Evolutionary conservation across 1,140 invertebrate genomes (phyloP).

Genomic region (Lasioglossum baleicum): DNA sequence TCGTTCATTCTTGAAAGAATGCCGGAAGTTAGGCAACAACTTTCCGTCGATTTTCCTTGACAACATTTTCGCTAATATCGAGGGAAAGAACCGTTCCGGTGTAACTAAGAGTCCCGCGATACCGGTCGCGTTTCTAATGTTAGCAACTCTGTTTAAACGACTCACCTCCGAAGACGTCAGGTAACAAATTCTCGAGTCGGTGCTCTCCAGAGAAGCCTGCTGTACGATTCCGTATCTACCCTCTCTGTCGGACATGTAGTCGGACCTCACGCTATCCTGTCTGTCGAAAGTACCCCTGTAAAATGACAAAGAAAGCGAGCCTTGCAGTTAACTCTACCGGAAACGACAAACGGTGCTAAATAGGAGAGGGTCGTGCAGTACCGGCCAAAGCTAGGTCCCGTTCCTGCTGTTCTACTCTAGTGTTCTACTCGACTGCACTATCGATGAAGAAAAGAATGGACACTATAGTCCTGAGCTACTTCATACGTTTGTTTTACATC

Average conservation of each 20-base stretch:
- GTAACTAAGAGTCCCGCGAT: slow-evolving; percentile 51
- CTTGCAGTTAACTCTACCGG: background rate
- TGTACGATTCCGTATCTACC: slow-evolving; percentile 92
- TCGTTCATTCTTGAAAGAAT: background rate
- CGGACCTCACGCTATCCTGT: slow-evolving; percentile 93
- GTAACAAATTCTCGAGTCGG: slow-evolving; percentile 95
- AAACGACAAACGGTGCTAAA: too few species aligned
- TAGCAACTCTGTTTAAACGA: slow-evolving; percentile 71
- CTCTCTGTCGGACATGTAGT: slow-evolving; percentile 94
- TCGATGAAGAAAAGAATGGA: too few species aligned
- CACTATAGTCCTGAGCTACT: too few species aligned
- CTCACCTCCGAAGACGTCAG: slow-evolving; percentile 97
- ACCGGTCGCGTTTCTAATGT: slow-evolving; percentile 68
- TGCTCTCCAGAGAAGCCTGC: slow-evolving; percentile 95
- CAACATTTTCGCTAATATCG: background rate
- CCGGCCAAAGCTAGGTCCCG: too few species aligned
- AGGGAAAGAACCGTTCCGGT: slow-evolving; percentile 34
- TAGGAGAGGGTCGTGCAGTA: too few species aligned
- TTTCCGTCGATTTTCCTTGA: background rate
- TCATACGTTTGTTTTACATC: too few species aligned
- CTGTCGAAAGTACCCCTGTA: slow-evolving; percentile 90
- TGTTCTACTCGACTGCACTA: too few species aligned
- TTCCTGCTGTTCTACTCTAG: too few species aligned
- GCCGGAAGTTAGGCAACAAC: background rate
- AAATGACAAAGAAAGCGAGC: slow-evolving; percentile 14